Evolutionary conservation across 2,888 invertebrate species (phyloP), one percentile per base, ranked within the genome.

Genomic region (Lasioglossum marginatum): DNA sequence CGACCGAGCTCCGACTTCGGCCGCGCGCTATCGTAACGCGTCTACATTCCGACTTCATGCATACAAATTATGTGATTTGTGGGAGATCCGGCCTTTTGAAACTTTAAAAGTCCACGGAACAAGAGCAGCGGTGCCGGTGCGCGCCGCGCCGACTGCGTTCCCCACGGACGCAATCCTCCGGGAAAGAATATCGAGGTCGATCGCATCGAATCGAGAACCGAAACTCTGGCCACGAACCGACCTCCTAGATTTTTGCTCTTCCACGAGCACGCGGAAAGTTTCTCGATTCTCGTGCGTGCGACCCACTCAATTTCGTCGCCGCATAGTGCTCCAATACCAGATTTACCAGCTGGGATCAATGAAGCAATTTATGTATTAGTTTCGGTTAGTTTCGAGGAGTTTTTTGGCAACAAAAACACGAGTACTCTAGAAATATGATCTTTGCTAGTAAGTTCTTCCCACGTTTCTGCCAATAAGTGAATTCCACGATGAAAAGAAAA

Each of bases 41-140:
- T 81, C 81, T 68, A 63, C 84, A 87, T 87, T 85, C 80, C 81
- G 79, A 77, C 76, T 84, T 82, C 85, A 83, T 82, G 84, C 83
- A 87, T 87, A 87, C 81, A 82, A 82, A 87, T 89, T 75, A 82
- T 82, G 71, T 72, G 85, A 89, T 89, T 87, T 86, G 82, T 81
- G 79, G 71, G n/a, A 48, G 76, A 70, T 52, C 60, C 68, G 79
- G 37, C 79, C 80, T 81, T 82, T 77, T 70, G 73, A 80, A 81
- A 79, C 48, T 86, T 85, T 84, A 74, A 78, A 86, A 84, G 83
- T 73, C 63, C 34, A 43, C 66, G 43, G 84, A 74, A 77, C 66
- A 66, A 72, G 37, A 63, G 73, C 34, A 23, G 4, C 75, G 70
- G 27, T 43, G 60, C 27, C 76, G 48, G 48, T 52, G 23, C 10